phyloP scores from a whole-genome alignment of 2,797 vertebrate species.

The Taeniopygia guttata region DNA sequence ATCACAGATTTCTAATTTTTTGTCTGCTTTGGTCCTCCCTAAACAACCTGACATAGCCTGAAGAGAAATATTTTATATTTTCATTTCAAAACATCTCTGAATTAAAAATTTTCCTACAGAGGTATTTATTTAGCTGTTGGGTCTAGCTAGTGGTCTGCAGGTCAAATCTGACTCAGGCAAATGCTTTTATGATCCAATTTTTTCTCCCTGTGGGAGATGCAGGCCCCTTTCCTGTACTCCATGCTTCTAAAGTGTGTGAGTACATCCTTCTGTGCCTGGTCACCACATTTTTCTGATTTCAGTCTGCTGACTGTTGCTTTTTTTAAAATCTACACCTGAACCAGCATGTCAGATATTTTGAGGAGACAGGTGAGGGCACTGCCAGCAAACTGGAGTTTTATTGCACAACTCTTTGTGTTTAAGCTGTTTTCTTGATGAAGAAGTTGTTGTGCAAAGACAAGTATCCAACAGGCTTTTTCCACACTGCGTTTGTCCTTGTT shows the following conservation, averaged over 20 bases:
- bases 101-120: neutral
- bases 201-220: neutral
- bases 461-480: neutral
- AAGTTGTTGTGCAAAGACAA: neutral
- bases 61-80: neutral
- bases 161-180: neutral
- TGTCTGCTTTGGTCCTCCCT: neutral
- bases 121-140: neutral
- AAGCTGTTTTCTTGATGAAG: neutral
- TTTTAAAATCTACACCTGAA: neutral
- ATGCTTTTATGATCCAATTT: neutral
- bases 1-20: neutral
- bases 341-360: neutral
- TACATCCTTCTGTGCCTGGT: neutral
- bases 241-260: fast-evolving
- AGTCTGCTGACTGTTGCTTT: neutral
- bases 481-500: neutral
- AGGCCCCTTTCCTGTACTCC: neutral
- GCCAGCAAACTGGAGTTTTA: neutral
- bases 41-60: neutral
- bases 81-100: neutral
- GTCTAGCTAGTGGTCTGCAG: neutral
- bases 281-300: neutral
- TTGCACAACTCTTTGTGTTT: neutral
- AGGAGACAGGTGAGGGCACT: constrained; percentile 11